Evolutionary conservation across 2,797 vertebrate genomes (phyloP).

Genomic region (Emydoidea blandingii): DNA sequence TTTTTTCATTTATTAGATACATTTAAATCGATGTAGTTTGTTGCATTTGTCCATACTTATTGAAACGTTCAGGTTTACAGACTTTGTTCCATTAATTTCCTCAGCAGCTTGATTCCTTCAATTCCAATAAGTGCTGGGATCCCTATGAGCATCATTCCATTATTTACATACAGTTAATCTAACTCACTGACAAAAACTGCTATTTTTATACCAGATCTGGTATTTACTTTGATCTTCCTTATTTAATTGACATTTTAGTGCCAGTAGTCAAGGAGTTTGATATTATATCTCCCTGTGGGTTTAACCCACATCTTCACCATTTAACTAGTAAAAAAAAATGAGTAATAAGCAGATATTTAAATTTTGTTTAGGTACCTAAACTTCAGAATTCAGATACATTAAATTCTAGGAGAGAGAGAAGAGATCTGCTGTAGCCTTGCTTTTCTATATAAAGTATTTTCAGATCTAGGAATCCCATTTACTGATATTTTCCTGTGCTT

Average conservation of each 20-base stretch:
- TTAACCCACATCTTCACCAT: background rate
- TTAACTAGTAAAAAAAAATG: background rate
- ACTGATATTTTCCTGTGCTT: background rate
- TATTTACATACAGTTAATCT: background rate
- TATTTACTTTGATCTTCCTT: background rate
- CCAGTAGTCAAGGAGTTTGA: background rate
- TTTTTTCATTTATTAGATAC: background rate
- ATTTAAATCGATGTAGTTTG: background rate
- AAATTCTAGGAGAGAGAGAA: background rate
- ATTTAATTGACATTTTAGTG: background rate
- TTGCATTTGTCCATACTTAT: background rate
- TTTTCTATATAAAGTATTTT: background rate
- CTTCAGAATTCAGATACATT: background rate
- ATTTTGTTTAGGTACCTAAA: background rate
- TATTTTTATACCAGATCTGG: background rate
- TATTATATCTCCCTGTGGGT: background rate
- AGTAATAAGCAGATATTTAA: background rate
- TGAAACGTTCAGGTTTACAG: background rate
- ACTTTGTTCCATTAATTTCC: background rate
- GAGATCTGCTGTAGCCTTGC: background rate
- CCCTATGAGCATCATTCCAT: background rate
- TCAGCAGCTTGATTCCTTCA: background rate
- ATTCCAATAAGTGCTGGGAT: background rate
- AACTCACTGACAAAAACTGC: background rate
- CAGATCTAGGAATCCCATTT: background rate